Evolutionary conservation across 2,888 invertebrate species (phyloP).

Genomic region (Agrochola macilenta): DNA sequence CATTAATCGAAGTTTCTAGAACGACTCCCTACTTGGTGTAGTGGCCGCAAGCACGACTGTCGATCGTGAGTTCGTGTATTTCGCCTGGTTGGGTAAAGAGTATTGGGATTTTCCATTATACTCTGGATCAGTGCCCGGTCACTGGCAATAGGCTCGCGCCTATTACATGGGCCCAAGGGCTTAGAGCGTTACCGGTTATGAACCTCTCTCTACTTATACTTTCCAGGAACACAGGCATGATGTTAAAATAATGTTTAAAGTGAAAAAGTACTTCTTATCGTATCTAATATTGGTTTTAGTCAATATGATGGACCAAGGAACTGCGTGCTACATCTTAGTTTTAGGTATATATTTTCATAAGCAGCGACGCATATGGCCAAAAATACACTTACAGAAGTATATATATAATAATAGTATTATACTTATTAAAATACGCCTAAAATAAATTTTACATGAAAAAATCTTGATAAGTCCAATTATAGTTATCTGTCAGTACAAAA

Average conservation of each 20-base stretch:
- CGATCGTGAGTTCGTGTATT: neutral
- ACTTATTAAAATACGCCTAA: slow-evolving; percentile 28
- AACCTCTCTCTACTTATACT: neutral
- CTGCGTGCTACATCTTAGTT: neutral
- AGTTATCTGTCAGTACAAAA: slow-evolving; percentile 50
- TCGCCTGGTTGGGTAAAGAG: neutral
- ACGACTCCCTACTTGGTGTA: neutral
- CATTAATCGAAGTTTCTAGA: slow-evolving; percentile 29
- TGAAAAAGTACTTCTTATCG: neutral
- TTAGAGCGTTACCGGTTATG: neutral
- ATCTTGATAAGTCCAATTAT: slow-evolving; percentile 41
- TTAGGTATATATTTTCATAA: slow-evolving; percentile 14
- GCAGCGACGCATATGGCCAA: slow-evolving; percentile 5
- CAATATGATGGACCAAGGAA: neutral
- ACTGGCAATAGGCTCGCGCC: neutral
- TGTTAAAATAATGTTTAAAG: neutral
- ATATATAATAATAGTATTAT: neutral
- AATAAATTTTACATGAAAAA: slow-evolving; percentile 28
- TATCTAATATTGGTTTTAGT: neutral
- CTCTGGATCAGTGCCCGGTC: neutral
- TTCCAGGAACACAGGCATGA: neutral
- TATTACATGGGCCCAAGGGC: neutral
- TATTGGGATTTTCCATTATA: neutral
- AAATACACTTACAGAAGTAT: slow-evolving; percentile 13
- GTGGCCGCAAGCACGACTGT: neutral